These are phyloP conservation scores for Macropis europaea DNA, from an alignment of 2,888 invertebrate species.

Conservation along the genomic window DNA sequence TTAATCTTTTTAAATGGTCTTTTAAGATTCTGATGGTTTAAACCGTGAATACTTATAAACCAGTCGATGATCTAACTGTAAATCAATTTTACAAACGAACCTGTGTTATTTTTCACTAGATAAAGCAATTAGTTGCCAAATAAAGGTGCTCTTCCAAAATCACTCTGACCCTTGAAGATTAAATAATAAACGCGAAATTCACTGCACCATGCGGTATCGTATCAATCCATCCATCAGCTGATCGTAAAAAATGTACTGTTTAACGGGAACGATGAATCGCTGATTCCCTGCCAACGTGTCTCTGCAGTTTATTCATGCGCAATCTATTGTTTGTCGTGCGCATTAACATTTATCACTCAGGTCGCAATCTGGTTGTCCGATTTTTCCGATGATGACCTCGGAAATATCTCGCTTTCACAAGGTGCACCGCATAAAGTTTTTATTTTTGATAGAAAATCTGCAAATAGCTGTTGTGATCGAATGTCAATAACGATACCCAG, in stretches of 20 bases:
- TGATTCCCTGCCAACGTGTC: neutral
- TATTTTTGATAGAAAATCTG: constrained; percentile 18
- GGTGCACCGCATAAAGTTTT: neutral
- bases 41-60: no score
- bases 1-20: no score
- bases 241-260: constrained; percentile 19
- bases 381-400: no score
- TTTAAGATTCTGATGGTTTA: no score
- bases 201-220: neutral
- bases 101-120: no score
- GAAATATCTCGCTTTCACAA: no score
- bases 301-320: constrained; percentile 35
- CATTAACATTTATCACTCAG: constrained; percentile 31
- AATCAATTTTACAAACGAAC: no score
- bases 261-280: constrained; percentile 13
- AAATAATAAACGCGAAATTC: neutral
- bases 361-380: neutral
- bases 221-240: constrained; percentile 10
- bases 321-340: constrained; percentile 23
- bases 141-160: no score
- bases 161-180: neutral
- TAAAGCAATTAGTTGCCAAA: no score
- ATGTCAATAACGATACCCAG: constrained; percentile 45
- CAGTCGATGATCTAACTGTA: no score
- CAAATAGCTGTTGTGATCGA: constrained; percentile 24